Evolutionary conservation across 2,888 invertebrate genomes (phyloP), one percentile per base, ranked within the genome.

Genomic region (Beris chalybata): DNA sequence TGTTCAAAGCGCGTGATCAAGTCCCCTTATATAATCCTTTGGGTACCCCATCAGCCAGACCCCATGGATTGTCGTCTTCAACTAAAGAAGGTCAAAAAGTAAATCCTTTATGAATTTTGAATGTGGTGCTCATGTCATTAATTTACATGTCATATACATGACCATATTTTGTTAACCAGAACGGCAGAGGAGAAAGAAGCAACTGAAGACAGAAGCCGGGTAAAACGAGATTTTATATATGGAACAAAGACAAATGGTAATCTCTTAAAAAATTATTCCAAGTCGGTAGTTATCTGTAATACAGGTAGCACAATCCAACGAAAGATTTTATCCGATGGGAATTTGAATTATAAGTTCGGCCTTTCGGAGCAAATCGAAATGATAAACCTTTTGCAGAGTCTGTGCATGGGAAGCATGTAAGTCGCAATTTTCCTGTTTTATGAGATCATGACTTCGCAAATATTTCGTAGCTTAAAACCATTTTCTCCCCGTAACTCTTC

Each of bases 31-130:
- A 52, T 38, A 38, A 38, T 38, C 38, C 38, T 38, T 38, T 44
- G n/a, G 13, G 56, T 31, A 29, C 57, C 57, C 43, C 22, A 22
- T 22, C 22, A 22, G 22, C 22, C 22, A 22, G 22, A 22, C 22
- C 22, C 22, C 22, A 22, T 22, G 22, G 22, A 22, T 22, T 22
- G 22, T 22, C 22, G 22, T 22, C 15, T 48, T 11, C n/a, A 58
- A 22, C 15, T 48, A 13, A 47, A 65, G 44, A 65, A 68, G 57
- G 59, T 53, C 52, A 63, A 65, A 54, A 65, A 58, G 58, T 66
- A 69, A 66, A 69, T 69, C 64, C 66, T 69, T 66, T 66, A 56
- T 66, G 66, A 66, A 66, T 68, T 66, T 66, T 59, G 66, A 66
- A 67, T 66, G 59, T 50, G 64, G 61, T 66, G 52, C 52, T 65